A percentile compares a stretch with the other conserved stretches of the same genome.
Conservation (phyloP, 2,888 invertebrate genomes). For the Coleophora flavipennella region DNA sequence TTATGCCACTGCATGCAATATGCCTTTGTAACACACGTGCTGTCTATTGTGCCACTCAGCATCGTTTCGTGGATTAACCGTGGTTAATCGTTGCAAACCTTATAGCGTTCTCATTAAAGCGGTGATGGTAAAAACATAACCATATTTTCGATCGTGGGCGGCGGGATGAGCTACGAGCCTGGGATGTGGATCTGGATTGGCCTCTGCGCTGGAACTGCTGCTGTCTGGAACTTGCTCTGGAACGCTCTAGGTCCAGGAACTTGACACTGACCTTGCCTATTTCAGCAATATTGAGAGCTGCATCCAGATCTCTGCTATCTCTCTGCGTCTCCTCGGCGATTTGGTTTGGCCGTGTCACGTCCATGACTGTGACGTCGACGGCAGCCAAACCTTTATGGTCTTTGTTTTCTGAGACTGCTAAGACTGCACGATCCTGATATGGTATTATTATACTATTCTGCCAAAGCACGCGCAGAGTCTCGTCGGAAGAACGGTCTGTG, state of each 20-base stretch:
- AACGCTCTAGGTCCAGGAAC: background rate
- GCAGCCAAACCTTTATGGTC: background rate
- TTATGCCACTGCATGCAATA: too few relatives aligned
- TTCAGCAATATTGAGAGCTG: background rate
- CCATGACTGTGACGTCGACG: background rate
- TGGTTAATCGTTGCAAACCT: too few relatives aligned
- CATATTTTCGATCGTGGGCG: background rate
- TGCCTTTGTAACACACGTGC: too few relatives aligned
- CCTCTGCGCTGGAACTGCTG: too few relatives aligned
- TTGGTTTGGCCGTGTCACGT: background rate
- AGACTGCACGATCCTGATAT: background rate
- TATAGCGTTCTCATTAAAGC: background rate
- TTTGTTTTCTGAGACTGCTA: background rate
- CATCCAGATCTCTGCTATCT: background rate
- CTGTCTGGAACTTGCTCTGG: background rate
- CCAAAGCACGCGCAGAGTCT: slow-evolving; percentile 3
- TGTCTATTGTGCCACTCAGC: too few relatives aligned
- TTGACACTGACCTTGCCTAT: background rate
- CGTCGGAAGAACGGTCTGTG: slow-evolving; percentile 3
- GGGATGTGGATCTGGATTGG: background rate
- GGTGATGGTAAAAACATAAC: background rate
- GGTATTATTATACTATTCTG: background rate
- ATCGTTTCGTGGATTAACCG: too few relatives aligned
- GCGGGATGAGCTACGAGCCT: background rate
- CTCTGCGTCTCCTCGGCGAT: background rate